Percentiles rank a stretch among this genome's conserved stretches.
Evolutionary conservation across 1,140 invertebrate species (phyloP).

Genomic region (Dendrolimus kikuchii): DNA sequence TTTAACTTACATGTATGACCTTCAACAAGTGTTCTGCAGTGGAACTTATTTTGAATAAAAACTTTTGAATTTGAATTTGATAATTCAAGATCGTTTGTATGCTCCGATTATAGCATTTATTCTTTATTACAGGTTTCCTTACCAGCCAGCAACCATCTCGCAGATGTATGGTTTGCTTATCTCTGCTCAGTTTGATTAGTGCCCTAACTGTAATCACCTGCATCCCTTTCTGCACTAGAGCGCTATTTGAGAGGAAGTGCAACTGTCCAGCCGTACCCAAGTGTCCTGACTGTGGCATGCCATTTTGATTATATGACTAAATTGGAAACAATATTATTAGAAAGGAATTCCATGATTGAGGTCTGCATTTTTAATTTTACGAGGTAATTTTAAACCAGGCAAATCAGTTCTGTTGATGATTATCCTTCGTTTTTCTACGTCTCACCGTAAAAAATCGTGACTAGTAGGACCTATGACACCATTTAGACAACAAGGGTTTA

Average conservation of each 20-base stretch:
- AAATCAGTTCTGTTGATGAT: too few relatives aligned
- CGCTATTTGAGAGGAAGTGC: slow-evolving; percentile 30
- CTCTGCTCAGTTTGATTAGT: slow-evolving; percentile 36
- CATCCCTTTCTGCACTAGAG: slow-evolving; percentile 28
- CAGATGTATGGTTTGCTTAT: slow-evolving; percentile 45
- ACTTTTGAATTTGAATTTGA: too few relatives aligned
- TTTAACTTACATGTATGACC: too few relatives aligned
- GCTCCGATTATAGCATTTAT: not conserved
- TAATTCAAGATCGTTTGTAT: too few relatives aligned
- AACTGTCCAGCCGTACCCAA: slow-evolving; percentile 33
- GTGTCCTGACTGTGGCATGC: slow-evolving; percentile 48
- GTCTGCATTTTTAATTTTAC: not conserved
- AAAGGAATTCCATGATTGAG: not conserved
- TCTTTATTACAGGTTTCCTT: slow-evolving; percentile 28
- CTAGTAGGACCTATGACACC: too few relatives aligned
- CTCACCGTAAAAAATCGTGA: too few relatives aligned
- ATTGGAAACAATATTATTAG: not conserved
- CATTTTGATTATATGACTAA: slow-evolving; percentile 22
- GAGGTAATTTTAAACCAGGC: too few relatives aligned
- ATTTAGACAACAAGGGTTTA: too few relatives aligned
- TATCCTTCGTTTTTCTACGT: too few relatives aligned
- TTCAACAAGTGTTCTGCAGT: too few relatives aligned
- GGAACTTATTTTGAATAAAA: too few relatives aligned
- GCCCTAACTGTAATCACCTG: slow-evolving; percentile 32
- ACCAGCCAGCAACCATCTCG: not conserved